A percentile compares a stretch with the other conserved stretches of the same genome.
These are phyloP conservation scores for Lithophane ornitopus DNA, from an alignment of 2,888 invertebrate genomes.

Conservation along the genomic window DNA sequence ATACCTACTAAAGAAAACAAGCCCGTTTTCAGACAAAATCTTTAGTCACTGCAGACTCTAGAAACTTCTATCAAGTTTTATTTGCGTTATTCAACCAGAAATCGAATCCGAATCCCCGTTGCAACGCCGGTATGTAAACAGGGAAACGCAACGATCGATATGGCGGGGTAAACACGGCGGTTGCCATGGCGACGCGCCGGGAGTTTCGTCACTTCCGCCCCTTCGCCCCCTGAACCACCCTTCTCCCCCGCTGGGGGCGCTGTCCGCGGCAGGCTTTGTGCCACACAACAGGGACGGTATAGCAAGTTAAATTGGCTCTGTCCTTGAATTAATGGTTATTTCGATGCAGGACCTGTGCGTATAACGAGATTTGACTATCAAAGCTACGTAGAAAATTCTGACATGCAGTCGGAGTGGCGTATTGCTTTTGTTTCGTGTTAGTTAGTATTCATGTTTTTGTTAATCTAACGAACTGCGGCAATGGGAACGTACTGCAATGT, in stretches of 20 bases:
- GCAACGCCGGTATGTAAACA: slow-evolving; percentile 82
- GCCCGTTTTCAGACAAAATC: slow-evolving; percentile 9
- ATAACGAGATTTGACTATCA: slow-evolving; percentile 62
- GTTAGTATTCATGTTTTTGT: slow-evolving; percentile 5
- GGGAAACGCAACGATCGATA: slow-evolving; percentile 85
- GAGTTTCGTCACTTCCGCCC: slow-evolving; percentile 84
- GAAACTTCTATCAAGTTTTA: slow-evolving; percentile 35
- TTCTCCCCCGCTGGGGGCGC: slow-evolving; percentile 70
- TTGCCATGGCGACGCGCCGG: slow-evolving; percentile 86
- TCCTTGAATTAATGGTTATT: slow-evolving; percentile 65
- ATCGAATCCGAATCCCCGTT: slow-evolving; percentile 65
- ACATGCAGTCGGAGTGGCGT: slow-evolving; percentile 20
- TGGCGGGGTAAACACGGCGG: slow-evolving; percentile 90
- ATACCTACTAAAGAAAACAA: slow-evolving; percentile 25
- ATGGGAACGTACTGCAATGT: slow-evolving; percentile 6
- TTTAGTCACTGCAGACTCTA: slow-evolving; percentile 22
- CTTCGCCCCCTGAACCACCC: slow-evolving; percentile 58
- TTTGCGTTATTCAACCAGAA: slow-evolving; percentile 56
- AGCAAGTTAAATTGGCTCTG: slow-evolving; percentile 66
- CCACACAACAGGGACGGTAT: slow-evolving; percentile 54
- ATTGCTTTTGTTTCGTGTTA: slow-evolving; percentile 22
- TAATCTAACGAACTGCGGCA: not conserved
- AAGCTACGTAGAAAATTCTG: slow-evolving; percentile 44
- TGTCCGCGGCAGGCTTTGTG: slow-evolving; percentile 75
- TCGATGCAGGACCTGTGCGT: slow-evolving; percentile 45